Evolutionary conservation across 2,797 vertebrate genomes (phyloP).

Genomic region (Malacoraja senta): DNA sequence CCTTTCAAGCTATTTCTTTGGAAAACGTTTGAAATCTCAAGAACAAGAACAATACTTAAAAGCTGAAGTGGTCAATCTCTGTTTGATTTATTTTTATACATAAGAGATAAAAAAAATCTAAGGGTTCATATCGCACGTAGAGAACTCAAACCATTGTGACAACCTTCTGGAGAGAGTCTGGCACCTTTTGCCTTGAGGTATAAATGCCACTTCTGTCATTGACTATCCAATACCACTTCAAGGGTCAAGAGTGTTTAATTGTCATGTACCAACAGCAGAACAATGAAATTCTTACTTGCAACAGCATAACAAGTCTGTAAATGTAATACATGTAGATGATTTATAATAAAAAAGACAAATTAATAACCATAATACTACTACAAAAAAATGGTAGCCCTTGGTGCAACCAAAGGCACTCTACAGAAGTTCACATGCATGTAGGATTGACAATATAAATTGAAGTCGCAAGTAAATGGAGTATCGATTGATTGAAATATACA

Average conservation of each 20-base stretch:
- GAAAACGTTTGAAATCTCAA: background rate
- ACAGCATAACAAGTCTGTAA: too few relatives aligned
- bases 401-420: too few relatives aligned
- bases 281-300: too few relatives aligned
- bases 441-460: background rate
- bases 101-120: background rate
- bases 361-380: too few relatives aligned
- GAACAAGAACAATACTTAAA: background rate
- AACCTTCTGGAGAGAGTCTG: constrained; percentile 8
- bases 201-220: background rate
- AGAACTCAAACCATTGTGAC: background rate
- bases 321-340: too few relatives aligned
- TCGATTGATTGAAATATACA: too few relatives aligned
- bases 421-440: too few relatives aligned
- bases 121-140: background rate
- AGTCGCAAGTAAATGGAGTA: background rate
- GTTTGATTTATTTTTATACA: background rate
- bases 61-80: background rate
- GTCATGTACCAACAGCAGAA: too few relatives aligned
- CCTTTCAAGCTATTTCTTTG: background rate
- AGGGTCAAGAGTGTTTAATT: too few relatives aligned
- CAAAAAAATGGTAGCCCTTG: too few relatives aligned
- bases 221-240: background rate
- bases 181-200: background rate
- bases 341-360: too few relatives aligned